Evolutionary conservation across 2,888 invertebrate genomes (phyloP).

Genomic region (Chymomyza fuscimana): DNA sequence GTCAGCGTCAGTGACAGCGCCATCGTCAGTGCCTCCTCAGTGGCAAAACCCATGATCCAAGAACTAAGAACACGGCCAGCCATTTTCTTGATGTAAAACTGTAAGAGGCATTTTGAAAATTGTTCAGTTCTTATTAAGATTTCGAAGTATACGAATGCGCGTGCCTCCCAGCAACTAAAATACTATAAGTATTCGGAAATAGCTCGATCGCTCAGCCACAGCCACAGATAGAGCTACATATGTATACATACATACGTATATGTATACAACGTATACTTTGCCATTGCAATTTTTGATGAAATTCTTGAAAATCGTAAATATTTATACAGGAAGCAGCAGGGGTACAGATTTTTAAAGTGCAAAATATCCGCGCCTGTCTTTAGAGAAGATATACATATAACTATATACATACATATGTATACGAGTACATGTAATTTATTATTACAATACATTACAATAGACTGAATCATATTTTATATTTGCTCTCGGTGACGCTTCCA

Average conservation of each 20-base stretch:
- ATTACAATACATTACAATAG: conserved; percentile 46
- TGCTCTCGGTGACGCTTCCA: neutral
- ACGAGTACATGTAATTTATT: conserved; percentile 43
- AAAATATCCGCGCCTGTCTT: neutral
- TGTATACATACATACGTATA: neutral
- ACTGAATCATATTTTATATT: conserved; percentile 71
- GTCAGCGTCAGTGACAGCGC: conserved; percentile 23
- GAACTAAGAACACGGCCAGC: conserved; percentile 13
- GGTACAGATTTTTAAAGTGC: neutral
- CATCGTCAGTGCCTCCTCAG: conserved; percentile 46
- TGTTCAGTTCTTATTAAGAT: conserved; percentile 79
- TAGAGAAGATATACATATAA: neutral
- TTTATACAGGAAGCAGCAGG: neutral
- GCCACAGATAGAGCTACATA: neutral
- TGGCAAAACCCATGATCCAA: conserved; percentile 18
- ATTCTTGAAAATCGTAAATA: conserved; percentile 37
- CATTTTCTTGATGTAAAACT: conserved; percentile 71
- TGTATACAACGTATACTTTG: neutral
- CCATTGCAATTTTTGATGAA: conserved; percentile 33
- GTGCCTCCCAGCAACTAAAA: conserved; percentile 32
- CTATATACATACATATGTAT: too few species aligned
- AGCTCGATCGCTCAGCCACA: neutral
- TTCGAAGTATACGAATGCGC: conserved; percentile 75
- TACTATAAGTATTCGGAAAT: neutral
- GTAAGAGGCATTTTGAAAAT: conserved; percentile 75